These are phyloP conservation scores for Prolemur simus DNA, from an alignment of 2,113 vertebrate genomes.

Conservation along the genomic window DNA sequence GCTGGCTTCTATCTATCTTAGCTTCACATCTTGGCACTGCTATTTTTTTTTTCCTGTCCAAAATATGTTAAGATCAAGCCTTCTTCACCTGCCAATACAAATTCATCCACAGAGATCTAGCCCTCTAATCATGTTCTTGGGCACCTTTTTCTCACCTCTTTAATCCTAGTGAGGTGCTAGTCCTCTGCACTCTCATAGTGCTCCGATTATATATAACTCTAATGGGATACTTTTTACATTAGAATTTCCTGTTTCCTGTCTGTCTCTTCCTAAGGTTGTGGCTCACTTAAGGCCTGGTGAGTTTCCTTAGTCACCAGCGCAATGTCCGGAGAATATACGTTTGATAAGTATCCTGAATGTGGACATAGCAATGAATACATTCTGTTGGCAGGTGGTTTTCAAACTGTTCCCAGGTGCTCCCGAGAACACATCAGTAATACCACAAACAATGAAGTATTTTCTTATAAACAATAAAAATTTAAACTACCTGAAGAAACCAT, in stretches of 20 bases:
- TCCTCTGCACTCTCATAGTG: not conserved
- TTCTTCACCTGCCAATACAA: not conserved
- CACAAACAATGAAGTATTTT: not conserved
- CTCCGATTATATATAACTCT: not conserved
- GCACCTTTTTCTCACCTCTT: not conserved
- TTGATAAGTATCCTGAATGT: not conserved
- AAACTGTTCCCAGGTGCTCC: not conserved
- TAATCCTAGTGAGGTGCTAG: accelerated
- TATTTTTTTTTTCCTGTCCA: not conserved
- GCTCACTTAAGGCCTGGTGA: too few species aligned
- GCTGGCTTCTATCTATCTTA: not conserved
- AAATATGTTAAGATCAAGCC: not conserved
- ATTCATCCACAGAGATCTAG: not conserved
- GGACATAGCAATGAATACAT: not conserved
- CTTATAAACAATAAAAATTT: not conserved
- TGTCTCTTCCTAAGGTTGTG: not conserved
- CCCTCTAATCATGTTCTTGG: not conserved
- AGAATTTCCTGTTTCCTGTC: not conserved
- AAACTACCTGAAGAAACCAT: not conserved
- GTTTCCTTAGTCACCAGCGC: not conserved
- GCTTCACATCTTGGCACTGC: not conserved
- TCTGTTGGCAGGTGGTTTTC: not conserved
- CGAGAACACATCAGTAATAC: accelerated
- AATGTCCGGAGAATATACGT: not conserved
- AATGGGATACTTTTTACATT: not conserved